These are phyloP conservation scores for Spheniscus humboldti DNA, from an alignment of 2,797 vertebrate species.

Conservation along the genomic window DNA sequence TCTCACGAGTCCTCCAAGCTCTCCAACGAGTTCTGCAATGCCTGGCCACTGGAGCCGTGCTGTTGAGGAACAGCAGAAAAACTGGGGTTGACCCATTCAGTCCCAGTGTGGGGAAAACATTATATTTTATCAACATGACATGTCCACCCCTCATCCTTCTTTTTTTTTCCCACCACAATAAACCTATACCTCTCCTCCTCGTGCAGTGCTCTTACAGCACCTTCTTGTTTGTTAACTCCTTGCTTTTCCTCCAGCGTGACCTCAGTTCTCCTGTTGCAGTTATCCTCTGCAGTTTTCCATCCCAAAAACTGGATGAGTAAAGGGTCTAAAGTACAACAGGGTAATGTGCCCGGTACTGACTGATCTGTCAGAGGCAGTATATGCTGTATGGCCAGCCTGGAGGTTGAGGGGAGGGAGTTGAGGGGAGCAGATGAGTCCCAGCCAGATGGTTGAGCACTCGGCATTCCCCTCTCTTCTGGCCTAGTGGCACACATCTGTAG, in stretches of 20 bases:
- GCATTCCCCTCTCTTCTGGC: not conserved
- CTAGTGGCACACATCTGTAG: not conserved
- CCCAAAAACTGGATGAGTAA: not conserved
- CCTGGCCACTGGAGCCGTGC: not conserved
- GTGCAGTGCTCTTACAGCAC: not conserved
- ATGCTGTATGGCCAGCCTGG: not conserved
- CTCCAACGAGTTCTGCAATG: not conserved
- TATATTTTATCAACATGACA: not conserved
- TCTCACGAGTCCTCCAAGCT: accelerated
- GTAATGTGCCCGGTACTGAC: not conserved
- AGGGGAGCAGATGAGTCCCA: not conserved
- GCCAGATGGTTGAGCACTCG: accelerated
- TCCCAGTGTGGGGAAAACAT: not conserved
- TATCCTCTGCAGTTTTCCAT: not conserved
- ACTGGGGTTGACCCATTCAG: not conserved
- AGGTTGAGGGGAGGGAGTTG: not conserved
- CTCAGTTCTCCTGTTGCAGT: not conserved
- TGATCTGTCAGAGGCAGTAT: not conserved
- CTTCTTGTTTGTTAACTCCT: not conserved
- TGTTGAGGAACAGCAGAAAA: not conserved
- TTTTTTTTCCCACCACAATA: not conserved
- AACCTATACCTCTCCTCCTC: not conserved
- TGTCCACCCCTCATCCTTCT: not conserved
- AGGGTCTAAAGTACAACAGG: not conserved
- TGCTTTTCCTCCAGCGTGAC: not conserved